A percentile compares a stretch with the other conserved stretches of the same genome.
Evolutionary conservation across 2,888 invertebrate genomes (phyloP).

Genomic region (Scaeva pyrastri): DNA sequence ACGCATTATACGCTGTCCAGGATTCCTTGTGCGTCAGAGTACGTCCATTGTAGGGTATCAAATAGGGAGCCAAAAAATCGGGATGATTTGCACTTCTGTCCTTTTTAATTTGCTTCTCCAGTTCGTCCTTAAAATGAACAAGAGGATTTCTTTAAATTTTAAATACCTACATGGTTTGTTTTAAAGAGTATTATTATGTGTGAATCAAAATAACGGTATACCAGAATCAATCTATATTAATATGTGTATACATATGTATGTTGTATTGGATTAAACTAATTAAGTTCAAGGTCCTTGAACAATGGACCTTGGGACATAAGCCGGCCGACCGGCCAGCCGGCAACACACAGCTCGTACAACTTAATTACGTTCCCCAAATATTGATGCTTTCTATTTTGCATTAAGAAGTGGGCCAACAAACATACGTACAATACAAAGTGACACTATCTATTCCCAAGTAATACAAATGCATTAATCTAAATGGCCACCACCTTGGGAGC

Average conservation of each 20-base stretch:
- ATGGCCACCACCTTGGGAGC: conserved; percentile 64
- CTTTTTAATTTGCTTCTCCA: conserved; percentile 82
- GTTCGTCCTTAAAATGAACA: conserved; percentile 78
- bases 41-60: conserved; percentile 83
- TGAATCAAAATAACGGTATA: neutral
- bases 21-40: conserved; percentile 79
- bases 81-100: conserved; percentile 85
- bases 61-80: conserved; percentile 86
- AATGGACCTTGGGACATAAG: conserved; percentile 44
- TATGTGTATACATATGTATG: too few relatives aligned
- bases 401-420: conserved; percentile 69
- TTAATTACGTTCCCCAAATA: conserved; percentile 74
- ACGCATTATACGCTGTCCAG: conserved; percentile 82
- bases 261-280: conserved; percentile 58
- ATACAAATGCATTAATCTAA: conserved; percentile 73
- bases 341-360: conserved; percentile 12
- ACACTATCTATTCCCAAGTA: conserved; percentile 75
- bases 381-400: conserved; percentile 75
- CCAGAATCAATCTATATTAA: conserved; percentile 12
- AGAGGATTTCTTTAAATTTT: neutral
- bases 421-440: conserved; percentile 65
- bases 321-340: neutral
- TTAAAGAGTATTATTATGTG: neutral
- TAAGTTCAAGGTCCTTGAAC: conserved; percentile 76
- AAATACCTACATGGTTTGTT: neutral